Base-by-base conservation (phyloP, 2,113 vertebrate genomes). In the Mionectes macconnelli region DNA sequence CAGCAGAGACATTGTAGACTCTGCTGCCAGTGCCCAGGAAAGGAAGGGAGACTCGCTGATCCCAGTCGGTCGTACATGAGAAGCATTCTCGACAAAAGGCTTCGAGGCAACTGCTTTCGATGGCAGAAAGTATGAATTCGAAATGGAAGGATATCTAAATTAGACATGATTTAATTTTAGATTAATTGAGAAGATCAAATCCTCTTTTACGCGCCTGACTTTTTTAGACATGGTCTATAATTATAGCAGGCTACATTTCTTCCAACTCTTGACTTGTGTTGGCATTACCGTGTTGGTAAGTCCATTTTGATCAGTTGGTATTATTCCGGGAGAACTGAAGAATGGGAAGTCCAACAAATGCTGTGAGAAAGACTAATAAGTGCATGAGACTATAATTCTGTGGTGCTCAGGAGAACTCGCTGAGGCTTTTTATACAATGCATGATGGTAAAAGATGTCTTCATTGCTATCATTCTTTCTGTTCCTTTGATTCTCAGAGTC, bases 401-500 rank as follows among this genome's bases (percentile, higher is more conserved):
- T 82, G 69, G 33, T 82, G 31, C 47, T 64, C 39, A 87, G 73
- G 56, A 94, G 77, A 68, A 25, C 57, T 94, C 8, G 2, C 66
- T 90, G 30, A 83, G 74, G n/a, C 42, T 93, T 93, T 84, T 76
- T 67, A 22, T 52, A 57, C 31, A 67, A 39, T 66, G 44, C 33
- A 47, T 77, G 80, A 66, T 56, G 44, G 60, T 88, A 55, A 80
- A 92, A 77, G 37, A 24, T 90, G 37, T 60, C 57, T 86, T 70
- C 33, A 39, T 84, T 90, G 33, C 42, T 78, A 6, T 89, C 44
- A 63, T 89, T 89, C 44, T 84, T 81, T 55, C 49, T 92, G 30
- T 91, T 90, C 72, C 79, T 94, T 85, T 94, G 76, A 82, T 95
- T 94, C 80, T 59, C 45, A 84, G 68, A 86, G 69, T 68, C 2